phyloP scores from a whole-genome alignment of 2,113 vertebrate species.

The Dolichallabes microphthalmus region DNA sequence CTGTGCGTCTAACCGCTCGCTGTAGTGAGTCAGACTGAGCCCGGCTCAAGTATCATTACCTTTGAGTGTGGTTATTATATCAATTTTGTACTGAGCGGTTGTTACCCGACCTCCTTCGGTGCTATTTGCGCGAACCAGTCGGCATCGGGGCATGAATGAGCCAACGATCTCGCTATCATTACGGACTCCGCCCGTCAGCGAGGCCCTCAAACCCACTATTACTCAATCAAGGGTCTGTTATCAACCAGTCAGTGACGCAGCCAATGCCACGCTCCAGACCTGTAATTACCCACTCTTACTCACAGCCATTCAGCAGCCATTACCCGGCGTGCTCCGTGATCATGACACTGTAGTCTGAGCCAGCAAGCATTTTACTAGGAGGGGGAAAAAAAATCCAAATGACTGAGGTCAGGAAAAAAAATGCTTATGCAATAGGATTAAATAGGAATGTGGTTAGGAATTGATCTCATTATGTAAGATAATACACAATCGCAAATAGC shows the following conservation, averaged over 20 bases:
- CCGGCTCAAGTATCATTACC: constrained; percentile 74
- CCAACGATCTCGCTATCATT: constrained; percentile 68
- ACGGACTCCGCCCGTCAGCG: constrained; percentile 70
- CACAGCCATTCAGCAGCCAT: constrained; percentile 40
- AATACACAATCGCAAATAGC: not conserved
- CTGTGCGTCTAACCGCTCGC: constrained; percentile 34
- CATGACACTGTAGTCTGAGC: constrained; percentile 18
- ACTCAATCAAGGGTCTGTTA: constrained; percentile 76
- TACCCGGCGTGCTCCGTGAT: constrained; percentile 34
- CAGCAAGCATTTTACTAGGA: constrained; percentile 26
- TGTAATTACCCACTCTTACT: constrained; percentile 52
- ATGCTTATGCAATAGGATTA: not conserved
- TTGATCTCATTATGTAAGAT: not conserved
- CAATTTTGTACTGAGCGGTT: constrained; percentile 70
- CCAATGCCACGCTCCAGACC: constrained; percentile 42
- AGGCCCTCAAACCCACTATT: constrained; percentile 76
- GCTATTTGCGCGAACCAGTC: constrained; percentile 55
- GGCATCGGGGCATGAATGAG: constrained; percentile 65
- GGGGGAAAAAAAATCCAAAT: not conserved
- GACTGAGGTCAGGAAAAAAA: not conserved
- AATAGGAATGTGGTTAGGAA: not conserved
- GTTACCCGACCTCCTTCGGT: constrained; percentile 72
- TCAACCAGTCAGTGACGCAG: constrained; percentile 58
- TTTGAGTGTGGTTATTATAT: constrained; percentile 79
- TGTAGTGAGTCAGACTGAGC: constrained; percentile 60